Evolutionary conservation across 2,888 invertebrate species (phyloP).

Genomic region (Willowsia nigromaculata): DNA sequence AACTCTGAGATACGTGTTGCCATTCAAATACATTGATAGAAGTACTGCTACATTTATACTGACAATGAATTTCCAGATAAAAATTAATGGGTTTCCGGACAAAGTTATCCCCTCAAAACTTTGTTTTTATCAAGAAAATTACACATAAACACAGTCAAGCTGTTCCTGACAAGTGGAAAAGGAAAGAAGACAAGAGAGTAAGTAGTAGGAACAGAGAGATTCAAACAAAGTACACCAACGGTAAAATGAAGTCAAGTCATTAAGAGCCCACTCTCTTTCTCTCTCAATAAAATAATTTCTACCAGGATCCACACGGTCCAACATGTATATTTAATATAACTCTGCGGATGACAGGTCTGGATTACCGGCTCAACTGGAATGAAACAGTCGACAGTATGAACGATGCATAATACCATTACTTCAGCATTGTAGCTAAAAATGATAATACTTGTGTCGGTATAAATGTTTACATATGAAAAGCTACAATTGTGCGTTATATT

Average conservation of each 20-base stretch:
- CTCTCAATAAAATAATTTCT: neutral
- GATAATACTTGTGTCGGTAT: slow-evolving; percentile 27
- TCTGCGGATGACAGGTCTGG: slow-evolving; percentile 70
- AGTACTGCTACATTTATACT: neutral
- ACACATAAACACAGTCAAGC: slow-evolving; percentile 39
- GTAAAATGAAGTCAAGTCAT: slow-evolving; percentile 65
- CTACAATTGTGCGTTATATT: slow-evolving; percentile 6
- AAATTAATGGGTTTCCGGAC: slow-evolving; percentile 64
- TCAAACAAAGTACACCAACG: slow-evolving; percentile 45
- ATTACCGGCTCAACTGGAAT: slow-evolving; percentile 70
- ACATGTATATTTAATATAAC: slow-evolving; percentile 51
- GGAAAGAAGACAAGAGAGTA: slow-evolving; percentile 7
- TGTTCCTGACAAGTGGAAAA: slow-evolving; percentile 65
- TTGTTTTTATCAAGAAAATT: slow-evolving; percentile 57
- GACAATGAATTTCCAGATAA: slow-evolving; percentile 44
- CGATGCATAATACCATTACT: neutral
- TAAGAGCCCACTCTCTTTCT: slow-evolving; percentile 48
- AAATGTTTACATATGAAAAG: neutral
- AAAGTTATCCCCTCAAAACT: slow-evolving; percentile 33
- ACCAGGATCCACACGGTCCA: neutral
- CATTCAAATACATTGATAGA: neutral
- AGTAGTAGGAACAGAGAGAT: neutral
- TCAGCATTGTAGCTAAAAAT: neutral
- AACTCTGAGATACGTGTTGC: neutral
- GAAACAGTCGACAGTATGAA: slow-evolving; percentile 48